Evolutionary conservation across 2,888 invertebrate species (phyloP), one percentile per base, ranked within the genome.

Genomic region (Ichneumon xanthorius): DNA sequence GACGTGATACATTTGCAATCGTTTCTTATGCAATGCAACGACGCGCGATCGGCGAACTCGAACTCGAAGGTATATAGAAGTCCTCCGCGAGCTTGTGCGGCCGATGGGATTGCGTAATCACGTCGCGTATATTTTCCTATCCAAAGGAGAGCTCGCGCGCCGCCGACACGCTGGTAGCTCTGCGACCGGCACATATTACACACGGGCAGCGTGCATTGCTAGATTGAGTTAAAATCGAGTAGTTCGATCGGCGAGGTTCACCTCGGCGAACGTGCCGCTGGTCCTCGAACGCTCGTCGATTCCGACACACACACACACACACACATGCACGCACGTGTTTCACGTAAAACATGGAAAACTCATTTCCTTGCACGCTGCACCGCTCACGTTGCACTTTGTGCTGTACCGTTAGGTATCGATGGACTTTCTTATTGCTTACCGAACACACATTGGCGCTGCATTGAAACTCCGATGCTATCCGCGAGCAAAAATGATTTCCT

Each of bases 1-100:
- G 82, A 82, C 82, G 80, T 76, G 80, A 72, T 84, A 84, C 84
- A 80, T 84, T 84, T 84, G 86, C 86, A 86, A 86, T 82, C 86
- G 75, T 84, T 86, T 86, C 80, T 86, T 86, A 86, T 84, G 86
- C 86, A 86, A 86, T 83, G 4, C 37, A 68, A 77, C 70, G 63
- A 71, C 80, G 75, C 71, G 33, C 72, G 72, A 65, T 72, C 65
- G 71, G 26, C 76, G 65, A 58, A 80, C 76, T 67, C 80, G 76
- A 58, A 67, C 63, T 45, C 55, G 40, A 67, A 48, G 73, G 33
- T 61, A 40, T 76, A 65, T 55, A 58, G 65, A 58, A 76, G 76
- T 76, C 76, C 22, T 50, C 58, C 63, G 80, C 65, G 71, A 26
- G 63, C 65, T 5, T 72, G 14, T 70, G 11, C 55, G 61, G 19